phyloP scores from a whole-genome alignment of 2,888 invertebrate species.

The Ischnura elegans region DNA sequence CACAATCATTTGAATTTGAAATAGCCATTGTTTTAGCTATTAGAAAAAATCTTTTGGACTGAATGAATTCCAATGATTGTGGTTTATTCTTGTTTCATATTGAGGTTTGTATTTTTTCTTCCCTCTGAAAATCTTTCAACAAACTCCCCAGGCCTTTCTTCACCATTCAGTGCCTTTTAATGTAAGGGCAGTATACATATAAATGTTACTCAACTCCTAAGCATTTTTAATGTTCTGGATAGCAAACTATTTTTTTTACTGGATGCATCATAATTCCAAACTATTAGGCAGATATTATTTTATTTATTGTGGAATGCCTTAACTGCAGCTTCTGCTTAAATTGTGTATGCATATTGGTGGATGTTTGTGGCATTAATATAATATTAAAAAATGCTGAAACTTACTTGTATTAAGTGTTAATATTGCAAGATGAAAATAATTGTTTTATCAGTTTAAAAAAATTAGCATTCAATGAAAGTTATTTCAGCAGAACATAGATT shows the following conservation, averaged over 20 bases:
- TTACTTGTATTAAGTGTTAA: constrained; percentile 17
- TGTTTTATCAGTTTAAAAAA: constrained; percentile 14
- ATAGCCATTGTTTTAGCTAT: not conserved
- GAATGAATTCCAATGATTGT: not conserved
- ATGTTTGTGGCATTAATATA: constrained; percentile 68
- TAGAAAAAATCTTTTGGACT: not conserved
- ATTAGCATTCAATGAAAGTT: not conserved
- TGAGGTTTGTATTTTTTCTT: not conserved
- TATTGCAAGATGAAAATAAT: constrained; percentile 39
- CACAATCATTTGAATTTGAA: not conserved
- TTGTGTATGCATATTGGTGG: constrained; percentile 68
- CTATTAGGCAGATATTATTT: constrained; percentile 67
- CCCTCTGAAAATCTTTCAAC: not conserved
- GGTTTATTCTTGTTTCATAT: constrained; percentile 34
- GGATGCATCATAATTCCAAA: constrained; percentile 56
- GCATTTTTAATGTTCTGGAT: constrained; percentile 44
- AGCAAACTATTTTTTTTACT: constrained; percentile 65
- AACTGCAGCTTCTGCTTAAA: constrained; percentile 70
- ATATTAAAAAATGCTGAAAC: constrained; percentile 23
- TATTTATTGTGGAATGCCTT: constrained; percentile 71
- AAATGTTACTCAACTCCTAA: constrained; percentile 19
- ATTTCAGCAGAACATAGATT: not conserved
- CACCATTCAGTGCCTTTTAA: constrained; percentile 3
- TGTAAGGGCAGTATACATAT: constrained; percentile 12
- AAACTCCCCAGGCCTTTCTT: constrained; percentile 13